Percentiles rank a stretch among this genome's conserved stretches.
These are phyloP conservation scores for Sympetrum striolatum DNA, from an alignment of 2,888 invertebrate genomes.

Conservation along the genomic window DNA sequence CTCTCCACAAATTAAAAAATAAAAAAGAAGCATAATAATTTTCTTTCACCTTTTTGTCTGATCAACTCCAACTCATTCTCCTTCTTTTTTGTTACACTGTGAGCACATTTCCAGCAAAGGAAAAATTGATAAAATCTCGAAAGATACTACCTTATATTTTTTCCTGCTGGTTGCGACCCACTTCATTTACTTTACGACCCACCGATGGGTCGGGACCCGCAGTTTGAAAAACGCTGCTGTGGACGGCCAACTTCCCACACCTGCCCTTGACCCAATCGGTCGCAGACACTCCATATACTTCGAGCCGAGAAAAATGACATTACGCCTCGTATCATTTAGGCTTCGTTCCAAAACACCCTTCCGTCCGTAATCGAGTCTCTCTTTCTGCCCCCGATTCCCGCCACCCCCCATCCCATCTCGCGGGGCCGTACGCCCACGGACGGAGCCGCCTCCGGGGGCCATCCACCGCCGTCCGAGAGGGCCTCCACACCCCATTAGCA, in stretches of 20 bases:
- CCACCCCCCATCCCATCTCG: background rate
- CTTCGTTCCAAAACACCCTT: background rate
- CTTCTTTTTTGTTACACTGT: too few relatives aligned
- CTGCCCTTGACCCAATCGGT: background rate
- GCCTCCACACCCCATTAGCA: background rate
- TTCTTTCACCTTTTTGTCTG: too few relatives aligned
- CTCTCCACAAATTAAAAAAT: background rate
- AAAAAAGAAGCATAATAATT: background rate
- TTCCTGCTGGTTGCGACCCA: too few relatives aligned
- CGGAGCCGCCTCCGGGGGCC: background rate
- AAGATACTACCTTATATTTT: too few relatives aligned
- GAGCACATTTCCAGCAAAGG: too few relatives aligned
- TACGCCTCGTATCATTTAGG: background rate
- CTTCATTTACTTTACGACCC: too few relatives aligned
- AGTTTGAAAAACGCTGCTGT: too few relatives aligned
- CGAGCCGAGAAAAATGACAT: background rate
- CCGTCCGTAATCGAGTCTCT: background rate
- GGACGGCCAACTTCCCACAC: background rate
- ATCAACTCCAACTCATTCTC: too few relatives aligned
- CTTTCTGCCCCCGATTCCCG: background rate
- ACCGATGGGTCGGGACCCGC: too few relatives aligned
- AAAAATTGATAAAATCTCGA: too few relatives aligned
- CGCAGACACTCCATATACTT: background rate
- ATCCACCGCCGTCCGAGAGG: background rate
- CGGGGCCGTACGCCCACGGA: background rate